A percentile compares a stretch with the other conserved stretches of the same genome.
Conservation (phyloP, 2,113 vertebrate species). For the Alethe castanea region DNA sequence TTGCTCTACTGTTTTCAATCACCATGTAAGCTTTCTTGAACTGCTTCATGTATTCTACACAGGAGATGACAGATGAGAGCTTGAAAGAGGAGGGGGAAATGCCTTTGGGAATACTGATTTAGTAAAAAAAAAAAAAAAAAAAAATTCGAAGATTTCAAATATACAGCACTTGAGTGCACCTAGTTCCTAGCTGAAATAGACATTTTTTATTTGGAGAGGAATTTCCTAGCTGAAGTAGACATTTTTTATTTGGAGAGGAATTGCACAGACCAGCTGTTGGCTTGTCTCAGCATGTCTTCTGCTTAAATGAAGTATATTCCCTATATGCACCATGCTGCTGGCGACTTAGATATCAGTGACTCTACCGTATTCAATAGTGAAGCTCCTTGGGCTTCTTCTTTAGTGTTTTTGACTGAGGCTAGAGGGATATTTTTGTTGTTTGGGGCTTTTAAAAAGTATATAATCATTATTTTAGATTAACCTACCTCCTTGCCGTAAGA, state of each 20-base stretch:
- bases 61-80: neutral
- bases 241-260: neutral
- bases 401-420: neutral
- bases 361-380: neutral
- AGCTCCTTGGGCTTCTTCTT: neutral
- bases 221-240: neutral
- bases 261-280: neutral
- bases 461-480: neutral
- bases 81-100: neutral
- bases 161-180: neutral
- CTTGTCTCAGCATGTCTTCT: neutral
- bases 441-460: neutral
- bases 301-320: neutral
- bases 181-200: neutral
- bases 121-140: neutral
- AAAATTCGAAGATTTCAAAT: neutral
- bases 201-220: neutral
- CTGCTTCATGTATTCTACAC: neutral
- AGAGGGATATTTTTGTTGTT: neutral
- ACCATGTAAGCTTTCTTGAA: neutral
- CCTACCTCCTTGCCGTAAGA: neutral
- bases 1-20: conserved; percentile 16
- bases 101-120: neutral
- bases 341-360: neutral
- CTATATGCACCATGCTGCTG: neutral